These are phyloP conservation scores for Watsonalla binaria DNA, from an alignment of 2,888 invertebrate genomes.

Conservation along the genomic window DNA sequence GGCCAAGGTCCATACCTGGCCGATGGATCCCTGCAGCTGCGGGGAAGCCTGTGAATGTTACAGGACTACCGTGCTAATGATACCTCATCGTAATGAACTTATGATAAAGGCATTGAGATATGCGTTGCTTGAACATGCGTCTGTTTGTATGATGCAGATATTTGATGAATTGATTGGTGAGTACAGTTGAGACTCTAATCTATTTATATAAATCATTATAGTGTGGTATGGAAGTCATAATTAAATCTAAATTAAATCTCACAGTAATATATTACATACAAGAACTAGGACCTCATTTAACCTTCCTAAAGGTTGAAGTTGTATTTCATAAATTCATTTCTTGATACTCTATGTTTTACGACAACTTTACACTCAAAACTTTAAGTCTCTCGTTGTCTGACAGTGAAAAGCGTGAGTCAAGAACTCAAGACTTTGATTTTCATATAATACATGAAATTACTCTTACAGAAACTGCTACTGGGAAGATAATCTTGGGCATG, in stretches of 20 bases:
- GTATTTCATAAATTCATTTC: too few relatives aligned
- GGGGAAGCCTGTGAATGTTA: conserved; percentile 67
- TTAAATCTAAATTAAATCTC: too few relatives aligned
- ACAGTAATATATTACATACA: too few relatives aligned
- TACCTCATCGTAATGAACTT: conserved; percentile 64
- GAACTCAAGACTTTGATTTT: too few relatives aligned
- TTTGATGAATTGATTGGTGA: conserved; percentile 62
- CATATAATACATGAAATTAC: background rate
- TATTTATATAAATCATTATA: too few relatives aligned
- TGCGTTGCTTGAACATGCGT: conserved; percentile 57
- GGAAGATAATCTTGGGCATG: conserved; percentile 56
- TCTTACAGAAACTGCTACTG: conserved; percentile 54
- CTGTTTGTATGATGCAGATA: conserved; percentile 56
- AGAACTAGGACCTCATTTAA: too few relatives aligned
- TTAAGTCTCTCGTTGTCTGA: too few relatives aligned
- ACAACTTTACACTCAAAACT: background rate
- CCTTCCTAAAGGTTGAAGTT: too few relatives aligned
- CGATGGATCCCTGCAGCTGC: conserved; percentile 60
- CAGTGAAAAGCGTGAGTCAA: too few relatives aligned
- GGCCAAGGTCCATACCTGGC: conserved; percentile 51
- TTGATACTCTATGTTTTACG: too few relatives aligned
- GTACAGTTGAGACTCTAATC: too few relatives aligned
- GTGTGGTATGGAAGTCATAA: too few relatives aligned
- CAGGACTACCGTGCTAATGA: conserved; percentile 49
- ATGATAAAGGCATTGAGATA: conserved; percentile 60